A percentile compares a stretch with the other conserved stretches of the same genome.
Evolutionary conservation across 2,113 vertebrate species (phyloP).

Genomic region (Chionomys nivalis): DNA sequence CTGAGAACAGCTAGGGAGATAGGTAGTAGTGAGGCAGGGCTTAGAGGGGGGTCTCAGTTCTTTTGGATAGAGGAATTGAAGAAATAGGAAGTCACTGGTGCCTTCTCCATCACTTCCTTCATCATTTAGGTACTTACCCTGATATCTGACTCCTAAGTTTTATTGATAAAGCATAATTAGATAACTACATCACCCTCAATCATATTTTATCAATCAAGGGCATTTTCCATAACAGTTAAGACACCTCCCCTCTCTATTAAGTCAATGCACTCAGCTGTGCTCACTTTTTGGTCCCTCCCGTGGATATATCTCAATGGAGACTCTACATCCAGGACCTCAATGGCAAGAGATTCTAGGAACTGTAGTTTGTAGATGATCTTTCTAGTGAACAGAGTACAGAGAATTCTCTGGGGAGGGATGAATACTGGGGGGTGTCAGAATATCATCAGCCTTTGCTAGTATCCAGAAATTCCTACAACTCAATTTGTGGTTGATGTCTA

Average conservation of each 20-base stretch:
- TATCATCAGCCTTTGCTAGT: not conserved
- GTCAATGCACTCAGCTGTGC: not conserved
- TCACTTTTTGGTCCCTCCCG: not conserved
- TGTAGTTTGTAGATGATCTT: not conserved
- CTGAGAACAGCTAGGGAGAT: too few species aligned
- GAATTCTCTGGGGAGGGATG: not conserved
- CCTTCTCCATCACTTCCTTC: too few species aligned
- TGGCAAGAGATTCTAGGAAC: not conserved
- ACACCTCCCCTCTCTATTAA: not conserved
- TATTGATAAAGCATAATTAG: too few species aligned
- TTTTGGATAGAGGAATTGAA: too few species aligned
- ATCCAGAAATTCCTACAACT: not conserved
- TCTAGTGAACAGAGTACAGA: not conserved
- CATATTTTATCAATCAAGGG: not conserved
- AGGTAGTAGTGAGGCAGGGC: too few species aligned
- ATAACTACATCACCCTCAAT: not conserved
- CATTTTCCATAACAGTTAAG: not conserved
- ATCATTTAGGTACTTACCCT: too few species aligned
- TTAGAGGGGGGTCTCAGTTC: too few species aligned
- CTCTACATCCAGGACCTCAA: not conserved
- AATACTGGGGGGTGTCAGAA: not conserved
- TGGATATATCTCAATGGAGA: not conserved
- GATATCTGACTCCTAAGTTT: too few species aligned
- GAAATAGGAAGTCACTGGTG: too few species aligned
- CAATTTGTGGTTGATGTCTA: not conserved